phyloP scores from a whole-genome alignment of 2,113 vertebrate species.

The Nothobranchius furzeri region DNA sequence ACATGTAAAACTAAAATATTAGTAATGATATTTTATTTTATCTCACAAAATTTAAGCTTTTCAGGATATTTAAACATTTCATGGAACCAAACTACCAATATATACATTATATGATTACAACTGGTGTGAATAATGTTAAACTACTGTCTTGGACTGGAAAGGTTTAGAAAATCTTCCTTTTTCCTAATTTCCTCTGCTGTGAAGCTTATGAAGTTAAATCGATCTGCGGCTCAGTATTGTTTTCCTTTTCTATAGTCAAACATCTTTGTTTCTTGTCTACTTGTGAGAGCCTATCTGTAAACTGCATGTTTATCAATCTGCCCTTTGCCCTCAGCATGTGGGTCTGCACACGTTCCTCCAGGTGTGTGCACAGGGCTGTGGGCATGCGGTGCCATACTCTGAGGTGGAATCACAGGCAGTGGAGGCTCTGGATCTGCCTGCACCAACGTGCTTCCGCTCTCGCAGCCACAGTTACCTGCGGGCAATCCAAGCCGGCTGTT shows the following conservation, averaged over 20 bases:
- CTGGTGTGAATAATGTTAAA: too few relatives aligned
- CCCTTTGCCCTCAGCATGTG: constrained; percentile 60
- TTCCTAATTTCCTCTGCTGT: neutral
- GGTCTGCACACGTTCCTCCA: constrained; percentile 75
- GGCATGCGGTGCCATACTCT: constrained; percentile 83
- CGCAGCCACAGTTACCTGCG: constrained; percentile 98
- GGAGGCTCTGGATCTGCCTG: constrained; percentile 91
- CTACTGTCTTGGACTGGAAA: too few relatives aligned
- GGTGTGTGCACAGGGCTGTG: constrained; percentile 85
- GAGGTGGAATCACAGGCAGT: constrained; percentile 85
- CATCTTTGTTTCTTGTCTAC: neutral
- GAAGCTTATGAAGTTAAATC: neutral
- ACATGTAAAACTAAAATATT: too few relatives aligned
- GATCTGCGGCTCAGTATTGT: neutral
- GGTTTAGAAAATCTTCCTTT: too few relatives aligned
- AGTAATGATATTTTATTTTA: neutral
- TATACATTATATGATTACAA: too few relatives aligned
- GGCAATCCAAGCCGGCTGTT: constrained; percentile 98
- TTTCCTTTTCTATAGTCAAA: neutral
- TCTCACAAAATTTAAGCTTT: too few relatives aligned
- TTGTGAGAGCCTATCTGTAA: neutral
- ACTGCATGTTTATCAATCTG: constrained; percentile 34
- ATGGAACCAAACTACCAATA: too few relatives aligned
- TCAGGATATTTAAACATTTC: too few relatives aligned
- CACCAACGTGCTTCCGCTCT: constrained; percentile 95